Conservation (phyloP, 2,888 invertebrate species). For the Dryomyza anilis region DNA sequence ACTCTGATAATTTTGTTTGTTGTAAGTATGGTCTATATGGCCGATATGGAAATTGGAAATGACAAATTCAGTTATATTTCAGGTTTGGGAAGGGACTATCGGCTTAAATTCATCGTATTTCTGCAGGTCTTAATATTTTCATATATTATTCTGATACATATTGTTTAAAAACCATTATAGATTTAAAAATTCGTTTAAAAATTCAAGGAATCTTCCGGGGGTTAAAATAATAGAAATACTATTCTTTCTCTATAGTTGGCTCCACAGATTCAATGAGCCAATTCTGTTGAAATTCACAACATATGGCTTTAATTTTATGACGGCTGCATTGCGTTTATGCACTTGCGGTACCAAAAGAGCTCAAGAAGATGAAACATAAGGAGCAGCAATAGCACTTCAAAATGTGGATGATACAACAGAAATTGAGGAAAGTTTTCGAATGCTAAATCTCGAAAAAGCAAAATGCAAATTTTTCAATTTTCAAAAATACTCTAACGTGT, state of each 20-base stretch:
- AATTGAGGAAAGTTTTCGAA: background rate
- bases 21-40: too few relatives aligned
- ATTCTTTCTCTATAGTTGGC: background rate
- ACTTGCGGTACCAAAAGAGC: background rate
- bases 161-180: too few relatives aligned
- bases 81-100: too few relatives aligned
- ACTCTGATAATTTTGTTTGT: too few relatives aligned
- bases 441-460: background rate
- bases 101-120: too few relatives aligned
- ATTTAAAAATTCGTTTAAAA: too few relatives aligned
- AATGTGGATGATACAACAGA: background rate
- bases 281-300: background rate
- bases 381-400: background rate
- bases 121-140: too few relatives aligned
- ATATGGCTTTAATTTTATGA: slow-evolving; percentile 8
- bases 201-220: too few relatives aligned
- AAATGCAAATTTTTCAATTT: background rate
- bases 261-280: background rate
- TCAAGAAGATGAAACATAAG: background rate
- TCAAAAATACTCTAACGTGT: background rate
- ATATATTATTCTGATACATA: too few relatives aligned
- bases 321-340: background rate
- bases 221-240: too few relatives aligned
- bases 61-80: too few relatives aligned
- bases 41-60: too few relatives aligned